Evolutionary conservation across 2,797 vertebrate genomes (phyloP).

Genomic region (Odontamblyopus lacepedii): DNA sequence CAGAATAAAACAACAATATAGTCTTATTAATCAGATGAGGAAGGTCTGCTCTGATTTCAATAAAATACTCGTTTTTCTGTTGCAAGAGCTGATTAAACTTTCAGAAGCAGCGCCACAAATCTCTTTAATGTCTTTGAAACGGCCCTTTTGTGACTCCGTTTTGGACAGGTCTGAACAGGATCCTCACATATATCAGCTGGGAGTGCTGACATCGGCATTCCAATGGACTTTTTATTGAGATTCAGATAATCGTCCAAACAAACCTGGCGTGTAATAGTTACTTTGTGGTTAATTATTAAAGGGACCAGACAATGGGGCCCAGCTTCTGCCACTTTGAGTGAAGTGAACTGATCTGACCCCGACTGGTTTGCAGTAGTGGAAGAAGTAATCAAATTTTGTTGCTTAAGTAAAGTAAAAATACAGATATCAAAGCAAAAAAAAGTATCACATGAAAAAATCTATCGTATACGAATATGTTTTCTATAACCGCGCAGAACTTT

Average conservation of each 20-base stretch:
- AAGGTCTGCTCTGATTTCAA: slow-evolving; percentile 42
- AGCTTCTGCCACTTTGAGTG: neutral
- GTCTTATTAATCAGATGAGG: slow-evolving; percentile 38
- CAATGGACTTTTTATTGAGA: neutral
- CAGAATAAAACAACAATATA: slow-evolving; percentile 56
- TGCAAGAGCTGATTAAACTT: slow-evolving; percentile 46
- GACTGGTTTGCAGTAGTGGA: too few relatives aligned
- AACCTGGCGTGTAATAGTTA: neutral
- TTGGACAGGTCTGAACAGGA: slow-evolving; percentile 16
- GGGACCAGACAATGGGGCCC: neutral
- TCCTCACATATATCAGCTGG: neutral
- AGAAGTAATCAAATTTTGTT: neutral
- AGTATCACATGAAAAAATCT: too few relatives aligned
- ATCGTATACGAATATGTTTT: too few relatives aligned
- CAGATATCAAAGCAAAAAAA: too few relatives aligned
- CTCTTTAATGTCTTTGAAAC: neutral
- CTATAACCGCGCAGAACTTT: too few relatives aligned
- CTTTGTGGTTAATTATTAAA: neutral
- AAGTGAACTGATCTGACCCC: neutral
- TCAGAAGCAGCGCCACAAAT: neutral
- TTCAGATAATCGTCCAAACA: neutral
- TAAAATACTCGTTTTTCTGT: slow-evolving; percentile 41
- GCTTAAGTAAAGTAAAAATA: too few relatives aligned
- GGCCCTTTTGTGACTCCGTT: slow-evolving; percentile 14
- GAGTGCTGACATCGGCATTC: neutral